These are phyloP conservation scores for Bovichtus diacanthus DNA, from an alignment of 2,797 vertebrate species.

Conservation along the genomic window DNA sequence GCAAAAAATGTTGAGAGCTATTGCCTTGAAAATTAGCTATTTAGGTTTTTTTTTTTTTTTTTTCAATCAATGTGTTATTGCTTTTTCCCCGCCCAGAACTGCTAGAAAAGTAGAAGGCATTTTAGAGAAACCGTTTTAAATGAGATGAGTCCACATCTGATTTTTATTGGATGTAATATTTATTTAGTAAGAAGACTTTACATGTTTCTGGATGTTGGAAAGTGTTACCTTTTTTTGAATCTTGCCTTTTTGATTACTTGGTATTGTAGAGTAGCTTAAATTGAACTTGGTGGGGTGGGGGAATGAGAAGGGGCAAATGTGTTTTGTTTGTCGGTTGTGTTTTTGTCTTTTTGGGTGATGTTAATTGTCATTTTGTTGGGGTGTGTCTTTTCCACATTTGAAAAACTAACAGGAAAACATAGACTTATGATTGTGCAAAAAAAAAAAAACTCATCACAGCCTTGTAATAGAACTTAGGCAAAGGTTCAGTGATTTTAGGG, in stretches of 20 bases:
- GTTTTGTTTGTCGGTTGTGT: constrained; percentile 73
- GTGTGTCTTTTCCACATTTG: constrained; percentile 77
- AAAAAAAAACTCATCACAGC: constrained; percentile 84
- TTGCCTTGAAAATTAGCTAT: constrained; percentile 72
- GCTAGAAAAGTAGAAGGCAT: constrained; percentile 83
- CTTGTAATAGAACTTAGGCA: constrained; percentile 85
- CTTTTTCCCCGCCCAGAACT: constrained; percentile 87
- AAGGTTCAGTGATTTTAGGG: constrained; percentile 84
- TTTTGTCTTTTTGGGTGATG: constrained; percentile 81
- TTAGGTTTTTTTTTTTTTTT: constrained; percentile 90
- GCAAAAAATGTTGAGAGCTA: constrained; percentile 85
- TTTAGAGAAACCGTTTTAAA: constrained; percentile 88
- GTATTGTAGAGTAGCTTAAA: constrained; percentile 90
- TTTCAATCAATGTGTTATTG: constrained; percentile 88
- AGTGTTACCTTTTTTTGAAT: constrained; percentile 89
- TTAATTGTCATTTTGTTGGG: constrained; percentile 84
- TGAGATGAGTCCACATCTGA: constrained; percentile 89
- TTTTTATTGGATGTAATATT: constrained; percentile 92
- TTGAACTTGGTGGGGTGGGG: constrained; percentile 75
- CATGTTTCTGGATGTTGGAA: constrained; percentile 91
- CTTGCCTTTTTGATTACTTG: constrained; percentile 85
- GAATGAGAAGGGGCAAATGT: constrained; percentile 46
- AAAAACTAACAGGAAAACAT: constrained; percentile 90
- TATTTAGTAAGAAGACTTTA: constrained; percentile 88
- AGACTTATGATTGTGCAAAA: constrained; percentile 87